Conservation (phyloP, 2,888 invertebrate species). For the Scaptomyza caliginosa region DNA sequence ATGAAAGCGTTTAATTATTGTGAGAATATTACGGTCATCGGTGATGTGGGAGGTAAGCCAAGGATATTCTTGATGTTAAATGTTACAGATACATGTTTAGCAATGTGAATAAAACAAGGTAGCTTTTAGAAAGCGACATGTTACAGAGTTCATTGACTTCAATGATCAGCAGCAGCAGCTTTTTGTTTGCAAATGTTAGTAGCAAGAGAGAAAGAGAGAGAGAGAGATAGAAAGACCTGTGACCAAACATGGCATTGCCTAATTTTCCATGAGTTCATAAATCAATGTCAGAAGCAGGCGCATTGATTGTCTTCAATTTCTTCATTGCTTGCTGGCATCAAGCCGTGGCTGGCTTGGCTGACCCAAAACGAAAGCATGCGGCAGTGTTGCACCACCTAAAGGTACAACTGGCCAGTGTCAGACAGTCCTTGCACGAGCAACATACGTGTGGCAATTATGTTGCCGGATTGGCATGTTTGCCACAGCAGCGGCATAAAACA, state of each 20-base stretch:
- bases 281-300: constrained; percentile 77
- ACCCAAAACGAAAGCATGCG: constrained; percentile 44
- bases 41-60: no score
- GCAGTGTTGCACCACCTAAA: constrained; percentile 28
- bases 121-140: constrained; percentile 29
- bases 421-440: constrained; percentile 43
- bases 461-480: constrained; percentile 40
- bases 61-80: not conserved
- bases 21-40: no score
- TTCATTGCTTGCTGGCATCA: constrained; percentile 35
- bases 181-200: constrained; percentile 23
- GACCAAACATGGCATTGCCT: constrained; percentile 82
- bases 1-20: constrained; percentile 9
- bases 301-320: constrained; percentile 81
- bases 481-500: constrained; percentile 36
- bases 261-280: constrained; percentile 82
- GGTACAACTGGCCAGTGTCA: constrained; percentile 37
- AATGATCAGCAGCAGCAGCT: constrained; percentile 4
- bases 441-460: constrained; percentile 75
- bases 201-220: constrained; percentile 12
- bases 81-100: not conserved
- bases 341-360: constrained; percentile 29
- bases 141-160: constrained; percentile 43
- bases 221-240: constrained; percentile 31
- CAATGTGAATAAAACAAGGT: no score